phyloP scores from a whole-genome alignment of 2,113 vertebrate species.

The Tetrao urogallus region DNA sequence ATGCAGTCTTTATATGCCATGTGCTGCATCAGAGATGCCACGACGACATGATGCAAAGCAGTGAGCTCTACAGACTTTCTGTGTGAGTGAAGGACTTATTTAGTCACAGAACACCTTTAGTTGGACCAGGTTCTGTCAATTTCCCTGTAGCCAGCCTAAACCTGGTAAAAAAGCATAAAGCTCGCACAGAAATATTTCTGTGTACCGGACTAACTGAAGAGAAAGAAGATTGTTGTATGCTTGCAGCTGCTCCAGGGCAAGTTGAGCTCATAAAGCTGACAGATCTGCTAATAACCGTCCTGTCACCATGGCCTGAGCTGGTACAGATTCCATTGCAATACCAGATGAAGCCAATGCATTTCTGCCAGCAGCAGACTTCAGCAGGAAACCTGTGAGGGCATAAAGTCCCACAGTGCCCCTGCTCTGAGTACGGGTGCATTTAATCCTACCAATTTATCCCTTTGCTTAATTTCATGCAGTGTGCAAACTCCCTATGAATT shows the following conservation, averaged over 20 bases:
- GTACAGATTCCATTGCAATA: accelerated
- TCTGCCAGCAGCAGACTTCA: neutral
- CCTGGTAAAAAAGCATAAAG: neutral
- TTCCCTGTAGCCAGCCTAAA: neutral
- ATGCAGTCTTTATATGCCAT: neutral
- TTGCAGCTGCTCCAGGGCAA: neutral
- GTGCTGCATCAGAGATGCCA: neutral
- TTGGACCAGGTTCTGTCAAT: neutral
- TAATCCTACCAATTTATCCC: neutral
- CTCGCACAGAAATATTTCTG: neutral
- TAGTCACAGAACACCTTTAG: neutral
- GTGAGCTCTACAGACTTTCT: neutral
- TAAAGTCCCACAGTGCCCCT: neutral
- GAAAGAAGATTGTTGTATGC: neutral
- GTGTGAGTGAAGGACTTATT: neutral
- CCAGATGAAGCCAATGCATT: neutral
- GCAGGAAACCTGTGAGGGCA: neutral
- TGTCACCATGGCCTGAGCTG: neutral
- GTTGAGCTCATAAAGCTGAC: neutral
- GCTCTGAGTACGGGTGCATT: neutral
- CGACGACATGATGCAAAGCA: neutral
- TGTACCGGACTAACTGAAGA: neutral
- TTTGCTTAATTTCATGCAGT: neutral
- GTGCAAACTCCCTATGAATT: slow-evolving; percentile 11
- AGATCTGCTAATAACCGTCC: neutral